A percentile compares a stretch with the other conserved stretches of the same genome.
phyloP scores from a whole-genome alignment of 1,140 invertebrate species.

The Tetramorium alpestre region DNA sequence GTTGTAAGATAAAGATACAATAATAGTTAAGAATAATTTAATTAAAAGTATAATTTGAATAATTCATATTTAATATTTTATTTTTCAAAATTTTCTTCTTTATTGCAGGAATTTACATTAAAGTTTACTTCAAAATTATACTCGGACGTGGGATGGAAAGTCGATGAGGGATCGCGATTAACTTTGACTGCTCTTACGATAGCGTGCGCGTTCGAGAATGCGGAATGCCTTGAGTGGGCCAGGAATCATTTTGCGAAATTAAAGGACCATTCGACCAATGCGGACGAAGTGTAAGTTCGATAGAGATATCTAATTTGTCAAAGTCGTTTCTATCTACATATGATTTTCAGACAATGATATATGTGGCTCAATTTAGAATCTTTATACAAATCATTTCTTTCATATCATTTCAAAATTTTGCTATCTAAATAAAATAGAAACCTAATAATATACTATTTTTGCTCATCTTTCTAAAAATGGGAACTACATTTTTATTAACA shows the following conservation, averaged over 20 bases:
- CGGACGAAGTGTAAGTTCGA: constrained; percentile 45
- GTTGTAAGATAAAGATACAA: neutral
- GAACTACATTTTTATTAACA: neutral
- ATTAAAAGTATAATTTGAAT: neutral
- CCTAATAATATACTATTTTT: neutral
- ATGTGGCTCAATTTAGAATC: neutral
- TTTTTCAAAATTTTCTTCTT: neutral
- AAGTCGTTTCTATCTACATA: neutral
- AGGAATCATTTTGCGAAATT: constrained; percentile 58
- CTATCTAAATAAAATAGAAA: neutral
- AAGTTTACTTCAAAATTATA: constrained; percentile 78
- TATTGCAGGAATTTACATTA: constrained; percentile 78
- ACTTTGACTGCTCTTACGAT: constrained; percentile 83
- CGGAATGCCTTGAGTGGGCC: constrained; percentile 75
- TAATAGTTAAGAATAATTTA: neutral
- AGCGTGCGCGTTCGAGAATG: constrained; percentile 75
- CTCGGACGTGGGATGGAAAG: constrained; percentile 64
- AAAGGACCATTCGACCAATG: neutral
- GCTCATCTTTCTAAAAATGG: too few relatives aligned
- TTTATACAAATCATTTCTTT: neutral
- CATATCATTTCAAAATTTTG: neutral
- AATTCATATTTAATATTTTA: neutral
- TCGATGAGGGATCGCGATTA: constrained; percentile 83
- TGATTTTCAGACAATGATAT: neutral
- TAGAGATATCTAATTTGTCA: neutral